Conservation (phyloP, 1,140 invertebrate species). For the Drosophila sp. region DNA sequence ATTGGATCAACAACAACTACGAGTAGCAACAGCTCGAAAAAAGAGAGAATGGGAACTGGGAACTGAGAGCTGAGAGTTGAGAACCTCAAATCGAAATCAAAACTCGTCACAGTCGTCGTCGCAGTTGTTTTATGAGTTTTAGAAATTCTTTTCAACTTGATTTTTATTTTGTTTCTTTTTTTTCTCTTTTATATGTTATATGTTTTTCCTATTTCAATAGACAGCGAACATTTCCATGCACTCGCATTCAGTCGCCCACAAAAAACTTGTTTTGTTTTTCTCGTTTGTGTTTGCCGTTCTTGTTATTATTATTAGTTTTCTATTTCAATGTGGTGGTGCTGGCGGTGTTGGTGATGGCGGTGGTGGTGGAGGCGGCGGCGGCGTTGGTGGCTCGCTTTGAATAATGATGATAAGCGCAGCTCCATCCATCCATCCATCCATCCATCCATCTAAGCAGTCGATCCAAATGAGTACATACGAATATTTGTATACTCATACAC, state of each 20-base stretch:
- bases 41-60: not conserved
- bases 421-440: constrained; percentile 36
- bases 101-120: constrained; percentile 72
- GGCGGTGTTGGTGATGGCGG: constrained; percentile 53
- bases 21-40: not conserved
- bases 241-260: constrained; percentile 37
- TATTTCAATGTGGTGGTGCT: constrained; percentile 47
- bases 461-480: constrained; percentile 19
- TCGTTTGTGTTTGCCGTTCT: constrained; percentile 75
- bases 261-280: constrained; percentile 75
- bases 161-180: constrained; percentile 40
- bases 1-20: constrained; percentile 63
- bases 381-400: constrained; percentile 79
- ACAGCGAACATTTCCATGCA: constrained; percentile 41
- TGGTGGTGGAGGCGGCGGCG: constrained; percentile 45
- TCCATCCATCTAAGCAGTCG: constrained; percentile 12
- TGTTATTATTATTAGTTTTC: constrained; percentile 80
- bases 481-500: constrained; percentile 18
- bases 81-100: constrained; percentile 66
- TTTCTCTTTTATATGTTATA: constrained; percentile 12
- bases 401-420: constrained; percentile 77
- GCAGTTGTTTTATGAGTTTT: constrained; percentile 74
- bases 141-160: constrained; percentile 63
- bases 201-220: constrained; percentile 5
- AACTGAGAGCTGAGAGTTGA: not conserved